phyloP scores from a whole-genome alignment of 2,888 invertebrate genomes.

The Watsonalla cultraria region DNA sequence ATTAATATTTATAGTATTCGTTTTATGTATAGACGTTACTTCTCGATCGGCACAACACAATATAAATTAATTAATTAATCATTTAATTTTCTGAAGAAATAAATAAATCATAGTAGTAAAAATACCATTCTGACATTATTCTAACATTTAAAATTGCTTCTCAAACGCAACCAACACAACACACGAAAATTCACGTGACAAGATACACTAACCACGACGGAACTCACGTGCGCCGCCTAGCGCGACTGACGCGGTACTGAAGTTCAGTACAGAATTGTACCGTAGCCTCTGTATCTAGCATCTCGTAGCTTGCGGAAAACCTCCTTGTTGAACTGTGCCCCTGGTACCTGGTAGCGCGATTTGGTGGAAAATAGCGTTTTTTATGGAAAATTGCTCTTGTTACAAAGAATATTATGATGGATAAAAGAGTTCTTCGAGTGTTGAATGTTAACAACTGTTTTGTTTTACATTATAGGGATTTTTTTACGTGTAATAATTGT shows the following conservation, averaged over 20 bases:
- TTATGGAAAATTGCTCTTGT: conserved; percentile 19
- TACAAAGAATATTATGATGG: not conserved
- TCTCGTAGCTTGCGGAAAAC: conserved; percentile 42
- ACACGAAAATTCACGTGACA: conserved; percentile 29
- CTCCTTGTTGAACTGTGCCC: conserved; percentile 41
- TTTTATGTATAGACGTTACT: no score
- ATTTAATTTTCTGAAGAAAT: no score
- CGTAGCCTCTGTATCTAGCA: conserved; percentile 40
- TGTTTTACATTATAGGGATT: no score
- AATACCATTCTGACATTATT: conserved; percentile 30
- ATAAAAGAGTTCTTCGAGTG: no score
- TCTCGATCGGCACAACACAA: no score
- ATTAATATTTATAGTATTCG: no score
- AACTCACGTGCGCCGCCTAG: conserved; percentile 44
- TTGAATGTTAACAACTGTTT: no score
- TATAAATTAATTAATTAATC: no score
- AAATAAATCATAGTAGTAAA: conserved; percentile 2
- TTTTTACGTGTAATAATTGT: no score
- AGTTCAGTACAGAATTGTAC: conserved; percentile 35
- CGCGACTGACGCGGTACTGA: conserved; percentile 61
- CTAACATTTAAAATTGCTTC: conserved; percentile 16
- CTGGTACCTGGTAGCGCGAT: conserved; percentile 42
- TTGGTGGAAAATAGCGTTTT: conserved; percentile 28
- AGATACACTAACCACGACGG: conserved; percentile 13
- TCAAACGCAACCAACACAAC: conserved; percentile 15